Conservation (phyloP, 2,797 vertebrate species). For the Semotilus atromaculatus region DNA sequence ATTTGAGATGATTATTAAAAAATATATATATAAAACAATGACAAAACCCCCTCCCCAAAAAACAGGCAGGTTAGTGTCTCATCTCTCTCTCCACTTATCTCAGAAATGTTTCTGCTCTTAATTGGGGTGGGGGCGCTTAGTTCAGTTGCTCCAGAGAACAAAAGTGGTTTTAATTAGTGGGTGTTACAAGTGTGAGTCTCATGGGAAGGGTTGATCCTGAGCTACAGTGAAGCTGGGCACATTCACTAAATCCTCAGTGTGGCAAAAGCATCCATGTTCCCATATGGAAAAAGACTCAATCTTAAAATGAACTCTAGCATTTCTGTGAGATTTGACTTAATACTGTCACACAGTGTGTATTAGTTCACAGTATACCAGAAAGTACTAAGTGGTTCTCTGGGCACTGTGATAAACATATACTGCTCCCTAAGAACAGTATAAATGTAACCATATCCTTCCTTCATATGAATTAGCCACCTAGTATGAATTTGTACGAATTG, state of each 20-base stretch:
- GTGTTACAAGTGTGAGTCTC: slow-evolving; percentile 69
- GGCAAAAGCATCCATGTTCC: background rate
- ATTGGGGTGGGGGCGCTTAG: slow-evolving; percentile 74
- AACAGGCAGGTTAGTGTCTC: slow-evolving; percentile 25
- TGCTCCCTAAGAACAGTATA: background rate
- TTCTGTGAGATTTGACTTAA: background rate
- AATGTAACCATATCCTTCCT: background rate
- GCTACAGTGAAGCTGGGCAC: slow-evolving; percentile 48
- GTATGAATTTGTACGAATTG: too few species aligned
- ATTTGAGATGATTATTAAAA: slow-evolving; percentile 54
- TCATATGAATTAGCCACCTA: too few species aligned
- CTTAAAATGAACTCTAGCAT: background rate
- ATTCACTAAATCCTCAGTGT: slow-evolving; percentile 32
- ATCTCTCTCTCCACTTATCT: slow-evolving; percentile 36
- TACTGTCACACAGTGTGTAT: background rate
- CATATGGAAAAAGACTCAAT: background rate
- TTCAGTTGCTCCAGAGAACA: slow-evolving; percentile 69
- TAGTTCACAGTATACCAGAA: background rate
- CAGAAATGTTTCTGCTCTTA: slow-evolving; percentile 71
- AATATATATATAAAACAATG: too few species aligned
- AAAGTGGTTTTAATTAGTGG: slow-evolving; percentile 78
- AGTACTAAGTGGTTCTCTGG: background rate
- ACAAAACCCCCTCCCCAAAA: background rate
- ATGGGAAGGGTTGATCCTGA: slow-evolving; percentile 64
- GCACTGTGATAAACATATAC: background rate